phyloP scores from a whole-genome alignment of 2,888 invertebrate species.

The Caenorhabditis afra region DNA sequence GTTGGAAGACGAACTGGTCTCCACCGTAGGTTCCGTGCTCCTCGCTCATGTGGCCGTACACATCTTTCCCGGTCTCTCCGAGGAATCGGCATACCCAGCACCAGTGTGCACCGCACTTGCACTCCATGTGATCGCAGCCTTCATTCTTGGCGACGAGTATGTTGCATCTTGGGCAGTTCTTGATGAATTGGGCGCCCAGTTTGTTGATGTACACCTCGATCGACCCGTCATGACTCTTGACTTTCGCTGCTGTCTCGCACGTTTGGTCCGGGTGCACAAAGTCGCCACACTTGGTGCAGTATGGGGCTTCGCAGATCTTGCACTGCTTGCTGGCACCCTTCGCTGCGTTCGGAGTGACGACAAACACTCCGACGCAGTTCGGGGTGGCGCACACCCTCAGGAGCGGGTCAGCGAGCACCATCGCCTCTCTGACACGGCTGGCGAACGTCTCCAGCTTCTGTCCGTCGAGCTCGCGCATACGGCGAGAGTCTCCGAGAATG shows the following conservation, averaged over 20 bases:
- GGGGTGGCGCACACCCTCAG: neutral
- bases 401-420: neutral
- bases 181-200: neutral
- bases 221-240: constrained; percentile 7
- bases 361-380: constrained; percentile 9
- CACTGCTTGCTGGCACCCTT: neutral
- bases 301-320: neutral
- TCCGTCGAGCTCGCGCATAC: constrained; percentile 19
- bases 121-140: constrained; percentile 43
- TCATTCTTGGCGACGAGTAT: neutral
- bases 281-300: constrained; percentile 10
- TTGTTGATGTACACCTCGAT: neutral
- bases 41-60: constrained; percentile 17
- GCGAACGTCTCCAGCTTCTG: neutral
- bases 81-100: constrained; percentile 39
- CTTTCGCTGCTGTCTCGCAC: neutral
- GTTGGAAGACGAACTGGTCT: neutral
- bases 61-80: neutral
- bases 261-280: neutral
- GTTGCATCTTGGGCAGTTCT: constrained; percentile 8
- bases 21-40: constrained; percentile 13
- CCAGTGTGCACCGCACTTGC: constrained; percentile 29
- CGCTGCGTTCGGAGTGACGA: neutral
- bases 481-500: constrained; percentile 4
- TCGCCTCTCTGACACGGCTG: neutral